Evolutionary conservation across 2,888 invertebrate species (phyloP).

Genomic region (Noctua comes): DNA sequence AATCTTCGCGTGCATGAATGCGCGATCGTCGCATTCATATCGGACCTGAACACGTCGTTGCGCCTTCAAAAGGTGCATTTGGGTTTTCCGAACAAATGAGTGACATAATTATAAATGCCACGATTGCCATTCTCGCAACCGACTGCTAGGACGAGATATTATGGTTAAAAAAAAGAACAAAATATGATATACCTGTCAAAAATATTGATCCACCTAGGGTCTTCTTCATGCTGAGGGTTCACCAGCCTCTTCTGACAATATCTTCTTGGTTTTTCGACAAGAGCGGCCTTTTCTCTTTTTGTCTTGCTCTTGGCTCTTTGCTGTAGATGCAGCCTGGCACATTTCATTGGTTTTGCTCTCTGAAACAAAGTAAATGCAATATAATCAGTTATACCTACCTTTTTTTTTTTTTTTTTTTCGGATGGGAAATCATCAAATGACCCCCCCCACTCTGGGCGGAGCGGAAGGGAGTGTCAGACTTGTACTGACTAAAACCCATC

Average conservation of each 20-base stretch:
- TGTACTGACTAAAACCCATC: no score
- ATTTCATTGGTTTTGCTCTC: constrained; percentile 78
- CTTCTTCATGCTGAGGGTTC: constrained; percentile 84
- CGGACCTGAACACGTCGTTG: background rate
- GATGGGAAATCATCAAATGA: no score
- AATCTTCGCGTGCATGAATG: background rate
- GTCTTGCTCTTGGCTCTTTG: constrained; percentile 77
- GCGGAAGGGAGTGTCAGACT: no score
- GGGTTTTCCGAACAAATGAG: background rate
- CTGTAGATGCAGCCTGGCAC: constrained; percentile 82
- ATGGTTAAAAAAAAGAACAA: background rate
- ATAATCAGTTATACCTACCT: background rate
- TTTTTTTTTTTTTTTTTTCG: no score
- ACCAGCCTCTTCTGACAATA: constrained; percentile 86
- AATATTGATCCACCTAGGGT: constrained; percentile 80
- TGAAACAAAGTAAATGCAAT: constrained; percentile 4
- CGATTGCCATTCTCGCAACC: background rate
- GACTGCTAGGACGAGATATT: background rate
- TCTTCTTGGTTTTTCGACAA: constrained; percentile 76
- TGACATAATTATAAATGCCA: background rate
- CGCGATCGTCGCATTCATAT: background rate
- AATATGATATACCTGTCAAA: constrained; percentile 73
- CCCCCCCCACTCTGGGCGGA: no score
- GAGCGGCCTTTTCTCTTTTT: constrained; percentile 55
- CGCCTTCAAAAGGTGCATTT: background rate